Percentiles rank a stretch among this genome's conserved stretches.
Conservation (phyloP, 92 coral and sea anemone species). For the Siderastrea radians region DNA sequence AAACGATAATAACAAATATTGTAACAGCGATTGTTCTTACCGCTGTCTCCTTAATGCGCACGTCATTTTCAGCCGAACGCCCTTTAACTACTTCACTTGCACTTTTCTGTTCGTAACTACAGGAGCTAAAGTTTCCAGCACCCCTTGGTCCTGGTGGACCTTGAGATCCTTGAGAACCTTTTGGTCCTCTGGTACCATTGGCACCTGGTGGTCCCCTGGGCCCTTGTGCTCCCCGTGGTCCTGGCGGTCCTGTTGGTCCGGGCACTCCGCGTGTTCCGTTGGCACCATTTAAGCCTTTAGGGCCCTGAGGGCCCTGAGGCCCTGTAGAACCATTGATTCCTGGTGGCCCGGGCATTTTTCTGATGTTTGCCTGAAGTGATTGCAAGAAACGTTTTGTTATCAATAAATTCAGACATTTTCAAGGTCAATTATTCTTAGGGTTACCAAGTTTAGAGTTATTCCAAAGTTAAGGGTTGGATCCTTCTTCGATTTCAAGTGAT, state of each 20-base stretch:
- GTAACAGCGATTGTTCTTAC: background rate
- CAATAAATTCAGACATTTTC: background rate
- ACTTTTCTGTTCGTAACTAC: background rate
- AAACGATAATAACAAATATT: background rate
- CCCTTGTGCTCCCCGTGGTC: conserved; percentile 5
- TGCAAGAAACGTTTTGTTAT: background rate
- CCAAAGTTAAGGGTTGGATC: no score
- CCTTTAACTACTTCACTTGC: background rate
- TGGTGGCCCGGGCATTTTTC: conserved; percentile 42
- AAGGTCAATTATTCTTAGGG: background rate
- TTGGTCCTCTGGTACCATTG: conserved; percentile 19
- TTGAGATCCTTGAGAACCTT: conserved; percentile 8
- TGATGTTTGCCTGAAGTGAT: conserved; percentile 26
- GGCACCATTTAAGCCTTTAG: conserved; percentile 7
- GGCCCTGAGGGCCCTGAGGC: conserved; percentile 27
- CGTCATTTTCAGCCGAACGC: background rate
- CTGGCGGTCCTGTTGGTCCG: conserved; percentile 1
- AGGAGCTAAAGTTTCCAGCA: conserved; percentile 43
- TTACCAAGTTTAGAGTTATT: background rate
- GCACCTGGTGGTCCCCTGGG: conserved; percentile 11
- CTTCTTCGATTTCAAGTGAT: no score
- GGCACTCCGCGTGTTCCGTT: conserved; percentile 9
- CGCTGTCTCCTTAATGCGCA: background rate
- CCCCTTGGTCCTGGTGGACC: conserved; percentile 22
- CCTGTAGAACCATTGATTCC: conserved; percentile 13